Conservation (phyloP, 2,797 vertebrate genomes). For the Acomys russatus region DNA sequence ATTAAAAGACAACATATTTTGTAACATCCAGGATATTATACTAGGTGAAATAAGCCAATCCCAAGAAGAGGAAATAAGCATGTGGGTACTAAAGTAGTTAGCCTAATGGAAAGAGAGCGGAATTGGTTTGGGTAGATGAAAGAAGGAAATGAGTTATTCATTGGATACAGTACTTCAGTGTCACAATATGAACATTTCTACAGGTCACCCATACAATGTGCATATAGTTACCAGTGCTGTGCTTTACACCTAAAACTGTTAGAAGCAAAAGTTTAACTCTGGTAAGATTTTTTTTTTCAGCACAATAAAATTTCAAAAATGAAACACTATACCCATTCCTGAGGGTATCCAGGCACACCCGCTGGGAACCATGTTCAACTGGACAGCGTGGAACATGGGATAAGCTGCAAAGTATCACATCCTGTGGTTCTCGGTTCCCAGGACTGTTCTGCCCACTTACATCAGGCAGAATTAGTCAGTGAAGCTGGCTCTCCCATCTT, state of each 20-base stretch:
- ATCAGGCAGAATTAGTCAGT: not conserved
- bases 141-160: not conserved
- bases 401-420: not conserved
- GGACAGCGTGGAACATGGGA: not conserved
- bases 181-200: not conserved
- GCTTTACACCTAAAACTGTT: not conserved
- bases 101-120: not conserved
- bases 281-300: not conserved
- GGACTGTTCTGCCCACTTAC: not conserved
- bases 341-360: not conserved
- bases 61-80: not conserved
- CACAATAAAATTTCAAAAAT: not conserved
- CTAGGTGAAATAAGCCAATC: conserved; percentile 18
- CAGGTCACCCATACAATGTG: not conserved
- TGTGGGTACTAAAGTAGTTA: not conserved
- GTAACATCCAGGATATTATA: not conserved
- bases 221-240: not conserved
- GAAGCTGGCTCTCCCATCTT: not conserved
- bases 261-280: not conserved
- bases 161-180: not conserved
- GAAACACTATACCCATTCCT: not conserved
- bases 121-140: not conserved
- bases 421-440: not conserved
- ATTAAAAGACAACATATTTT: not conserved
- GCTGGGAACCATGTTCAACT: not conserved